A percentile compares a stretch with the other conserved stretches of the same genome.
phyloP scores from a whole-genome alignment of 2,113 vertebrate genomes.

The Australoheros scitulus region DNA sequence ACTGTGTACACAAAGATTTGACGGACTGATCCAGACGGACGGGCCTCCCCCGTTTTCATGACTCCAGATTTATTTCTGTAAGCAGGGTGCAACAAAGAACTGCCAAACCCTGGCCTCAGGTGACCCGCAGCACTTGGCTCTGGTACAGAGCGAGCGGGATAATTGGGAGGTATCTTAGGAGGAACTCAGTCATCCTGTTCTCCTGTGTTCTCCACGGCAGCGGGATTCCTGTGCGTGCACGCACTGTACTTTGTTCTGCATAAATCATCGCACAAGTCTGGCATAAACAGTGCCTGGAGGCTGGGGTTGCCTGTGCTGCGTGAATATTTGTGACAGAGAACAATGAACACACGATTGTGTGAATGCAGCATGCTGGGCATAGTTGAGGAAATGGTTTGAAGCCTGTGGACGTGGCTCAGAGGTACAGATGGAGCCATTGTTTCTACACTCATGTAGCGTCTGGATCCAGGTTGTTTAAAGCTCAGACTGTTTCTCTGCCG shows the following conservation, averaged over 20 bases:
- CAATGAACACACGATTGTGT: constrained; percentile 43
- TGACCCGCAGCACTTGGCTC: neutral
- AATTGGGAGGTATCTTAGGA: neutral
- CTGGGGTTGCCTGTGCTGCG: constrained; percentile 2
- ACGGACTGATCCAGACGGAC: neutral
- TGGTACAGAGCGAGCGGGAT: neutral
- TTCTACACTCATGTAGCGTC: rapidly evolving
- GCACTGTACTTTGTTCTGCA: neutral
- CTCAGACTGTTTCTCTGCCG: neutral
- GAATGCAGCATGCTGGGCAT: constrained; percentile 15
- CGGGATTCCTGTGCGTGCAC: constrained; percentile 3
- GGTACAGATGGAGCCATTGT: constrained; percentile 40
- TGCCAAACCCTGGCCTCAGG: neutral
- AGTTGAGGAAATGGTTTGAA: constrained; percentile 21
- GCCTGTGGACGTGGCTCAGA: constrained; percentile 24
- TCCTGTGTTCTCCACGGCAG: neutral
- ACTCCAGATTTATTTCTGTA: neutral
- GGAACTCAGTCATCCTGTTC: neutral
- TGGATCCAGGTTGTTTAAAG: neutral
- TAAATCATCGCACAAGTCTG: constrained; percentile 1
- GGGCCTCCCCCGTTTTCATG: neutral
- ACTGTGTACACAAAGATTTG: constrained; percentile 4
- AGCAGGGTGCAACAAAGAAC: neutral
- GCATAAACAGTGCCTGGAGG: constrained; percentile 8
- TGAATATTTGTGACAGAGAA: constrained; percentile 12